Percentiles rank a stretch among this genome's conserved stretches.
Conservation (phyloP, 2,888 invertebrate species). For the Eubasilissa splendida region DNA sequence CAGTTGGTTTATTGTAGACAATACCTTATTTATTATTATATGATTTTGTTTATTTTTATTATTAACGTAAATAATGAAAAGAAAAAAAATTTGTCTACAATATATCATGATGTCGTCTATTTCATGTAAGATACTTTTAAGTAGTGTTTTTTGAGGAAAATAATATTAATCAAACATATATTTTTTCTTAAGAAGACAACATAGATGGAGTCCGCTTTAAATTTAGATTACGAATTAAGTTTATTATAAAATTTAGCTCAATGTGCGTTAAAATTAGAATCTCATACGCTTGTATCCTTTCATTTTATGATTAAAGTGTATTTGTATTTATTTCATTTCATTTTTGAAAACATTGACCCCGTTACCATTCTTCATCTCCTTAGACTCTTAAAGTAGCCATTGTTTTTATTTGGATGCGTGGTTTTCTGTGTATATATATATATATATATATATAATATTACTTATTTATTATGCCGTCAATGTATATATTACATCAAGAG, state of each 20-base stretch:
- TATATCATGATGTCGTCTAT: too few relatives aligned
- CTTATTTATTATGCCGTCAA: slow-evolving; percentile 12
- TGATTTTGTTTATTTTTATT: too few relatives aligned
- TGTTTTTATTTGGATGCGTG: slow-evolving; percentile 27
- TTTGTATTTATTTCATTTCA: neutral
- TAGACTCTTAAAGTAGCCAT: neutral
- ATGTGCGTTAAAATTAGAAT: neutral
- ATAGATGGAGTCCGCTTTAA: too few relatives aligned
- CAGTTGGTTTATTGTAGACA: too few relatives aligned
- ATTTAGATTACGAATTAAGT: neutral
- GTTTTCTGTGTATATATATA: slow-evolving; percentile 15
- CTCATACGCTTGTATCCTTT: neutral
- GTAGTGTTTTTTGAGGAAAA: too few relatives aligned
- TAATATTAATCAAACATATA: too few relatives aligned
- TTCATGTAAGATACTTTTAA: too few relatives aligned
- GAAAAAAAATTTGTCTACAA: too few relatives aligned
- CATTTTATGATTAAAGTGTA: too few relatives aligned
- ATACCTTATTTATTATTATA: too few relatives aligned
- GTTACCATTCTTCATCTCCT: neutral
- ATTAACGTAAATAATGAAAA: too few relatives aligned
- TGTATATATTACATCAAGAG: slow-evolving; percentile 39
- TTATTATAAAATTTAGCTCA: neutral
- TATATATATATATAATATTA: neutral
- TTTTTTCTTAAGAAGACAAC: too few relatives aligned
- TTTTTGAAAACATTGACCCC: slow-evolving; percentile 1